phyloP scores from a whole-genome alignment of 2,113 vertebrate species.

The Brachypodius melanocephalos region DNA sequence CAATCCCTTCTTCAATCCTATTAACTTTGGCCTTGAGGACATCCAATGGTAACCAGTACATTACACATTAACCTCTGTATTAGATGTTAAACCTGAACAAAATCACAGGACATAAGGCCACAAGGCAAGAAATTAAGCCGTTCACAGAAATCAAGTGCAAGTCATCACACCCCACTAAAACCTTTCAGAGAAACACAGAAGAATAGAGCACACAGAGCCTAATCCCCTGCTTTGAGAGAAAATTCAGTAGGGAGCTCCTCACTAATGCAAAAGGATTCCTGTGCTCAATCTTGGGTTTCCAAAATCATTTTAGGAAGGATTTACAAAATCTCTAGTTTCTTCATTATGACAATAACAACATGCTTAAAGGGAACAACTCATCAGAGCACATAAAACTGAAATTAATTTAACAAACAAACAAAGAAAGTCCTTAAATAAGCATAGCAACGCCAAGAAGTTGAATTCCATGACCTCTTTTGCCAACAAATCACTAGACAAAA shows the following conservation, averaged over 20 bases:
- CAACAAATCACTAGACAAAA: background rate
- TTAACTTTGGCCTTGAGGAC: background rate
- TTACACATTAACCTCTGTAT: background rate
- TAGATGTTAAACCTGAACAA: background rate
- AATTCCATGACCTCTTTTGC: background rate
- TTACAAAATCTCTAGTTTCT: background rate
- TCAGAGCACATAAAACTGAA: background rate
- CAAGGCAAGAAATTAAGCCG: background rate
- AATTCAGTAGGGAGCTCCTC: background rate
- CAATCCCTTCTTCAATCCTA: background rate
- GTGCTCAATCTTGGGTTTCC: background rate
- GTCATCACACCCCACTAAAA: background rate
- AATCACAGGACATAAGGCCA: background rate
- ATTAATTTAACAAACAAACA: background rate
- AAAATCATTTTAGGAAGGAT: background rate
- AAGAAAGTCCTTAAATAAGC: background rate
- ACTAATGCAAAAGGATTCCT: background rate
- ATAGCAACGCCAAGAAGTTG: background rate
- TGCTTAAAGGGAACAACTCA: background rate
- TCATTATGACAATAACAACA: background rate
- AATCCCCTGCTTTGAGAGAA: background rate
- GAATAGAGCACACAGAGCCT: background rate
- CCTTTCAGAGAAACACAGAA: background rate
- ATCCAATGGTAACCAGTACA: background rate
- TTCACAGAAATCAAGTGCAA: background rate